Evolutionary conservation across 2,888 invertebrate species (phyloP).

Genomic region (Idaea aversata): DNA sequence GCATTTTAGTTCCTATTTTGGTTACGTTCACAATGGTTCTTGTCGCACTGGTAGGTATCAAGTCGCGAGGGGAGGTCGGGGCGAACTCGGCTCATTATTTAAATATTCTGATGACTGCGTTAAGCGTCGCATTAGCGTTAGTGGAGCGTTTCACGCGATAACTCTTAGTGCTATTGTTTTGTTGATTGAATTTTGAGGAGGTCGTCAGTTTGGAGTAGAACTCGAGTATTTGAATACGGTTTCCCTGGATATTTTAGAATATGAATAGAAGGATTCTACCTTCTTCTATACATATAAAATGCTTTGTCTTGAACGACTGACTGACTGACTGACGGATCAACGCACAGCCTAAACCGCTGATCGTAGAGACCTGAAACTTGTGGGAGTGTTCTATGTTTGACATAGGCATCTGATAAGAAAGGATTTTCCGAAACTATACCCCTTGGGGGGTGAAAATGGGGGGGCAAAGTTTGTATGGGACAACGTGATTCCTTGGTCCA

Average conservation of each 20-base stretch:
- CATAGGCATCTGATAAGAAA: too few species aligned
- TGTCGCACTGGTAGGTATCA: neutral
- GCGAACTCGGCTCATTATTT: conserved; percentile 60
- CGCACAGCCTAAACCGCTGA: too few species aligned
- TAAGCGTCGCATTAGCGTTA: conserved; percentile 64
- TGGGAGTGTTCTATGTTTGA: too few species aligned
- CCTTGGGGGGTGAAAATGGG: too few species aligned
- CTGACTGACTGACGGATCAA: too few species aligned
- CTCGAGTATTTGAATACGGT: neutral
- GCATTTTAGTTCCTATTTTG: neutral
- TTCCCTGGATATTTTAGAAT: neutral
- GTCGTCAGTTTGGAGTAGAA: conserved; percentile 32
- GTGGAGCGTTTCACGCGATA: conserved; percentile 58
- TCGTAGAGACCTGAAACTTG: too few species aligned
- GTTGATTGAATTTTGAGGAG: conserved; percentile 62
- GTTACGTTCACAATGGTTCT: neutral
- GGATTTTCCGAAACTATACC: too few species aligned
- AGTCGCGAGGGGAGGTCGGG: conserved; percentile 33
- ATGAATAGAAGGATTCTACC: neutral
- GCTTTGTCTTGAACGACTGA: neutral
- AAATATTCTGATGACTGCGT: conserved; percentile 73
- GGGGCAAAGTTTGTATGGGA: too few species aligned
- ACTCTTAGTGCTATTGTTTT: conserved; percentile 64
- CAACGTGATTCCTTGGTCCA: too few species aligned
- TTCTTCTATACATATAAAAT: neutral